Evolutionary conservation across 2,113 vertebrate species (phyloP).

Genomic region (Hystrix brachyura): DNA sequence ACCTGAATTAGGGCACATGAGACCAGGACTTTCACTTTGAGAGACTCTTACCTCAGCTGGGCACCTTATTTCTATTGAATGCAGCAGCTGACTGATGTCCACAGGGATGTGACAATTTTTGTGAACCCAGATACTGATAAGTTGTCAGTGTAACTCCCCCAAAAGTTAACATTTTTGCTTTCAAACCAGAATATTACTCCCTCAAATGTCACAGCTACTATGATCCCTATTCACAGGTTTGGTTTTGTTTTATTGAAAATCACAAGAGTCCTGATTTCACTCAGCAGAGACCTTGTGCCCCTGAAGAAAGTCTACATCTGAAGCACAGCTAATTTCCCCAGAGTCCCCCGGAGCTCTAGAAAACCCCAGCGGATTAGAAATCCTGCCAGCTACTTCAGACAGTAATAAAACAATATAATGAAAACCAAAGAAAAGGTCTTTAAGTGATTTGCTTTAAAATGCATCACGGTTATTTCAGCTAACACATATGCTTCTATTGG

Average conservation of each 20-base stretch:
- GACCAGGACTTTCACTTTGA: not conserved
- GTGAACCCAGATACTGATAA: not conserved
- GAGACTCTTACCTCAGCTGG: constrained; percentile 92
- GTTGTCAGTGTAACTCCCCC: not conserved
- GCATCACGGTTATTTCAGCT: not conserved
- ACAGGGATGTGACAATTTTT: constrained; percentile 86
- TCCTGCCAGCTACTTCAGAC: not conserved
- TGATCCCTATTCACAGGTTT: not conserved
- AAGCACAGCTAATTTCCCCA: not conserved
- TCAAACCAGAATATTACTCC: not conserved
- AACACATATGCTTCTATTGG: not conserved
- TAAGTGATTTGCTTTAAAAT: not conserved
- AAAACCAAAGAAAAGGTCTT: not conserved
- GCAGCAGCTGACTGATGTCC: constrained; percentile 87
- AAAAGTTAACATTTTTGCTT: not conserved
- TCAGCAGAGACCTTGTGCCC: not conserved
- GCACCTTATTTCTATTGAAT: constrained; percentile 88
- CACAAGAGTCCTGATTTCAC: not conserved
- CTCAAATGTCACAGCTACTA: not conserved
- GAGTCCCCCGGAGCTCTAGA: not conserved
- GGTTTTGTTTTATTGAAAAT: not conserved
- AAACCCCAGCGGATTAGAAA: not conserved
- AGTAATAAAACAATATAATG: constrained; percentile 2
- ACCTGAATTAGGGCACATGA: not conserved
- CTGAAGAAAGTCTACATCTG: not conserved